Base-by-base conservation (phyloP, 2,113 vertebrate species). In the Numenius arquata region DNA sequence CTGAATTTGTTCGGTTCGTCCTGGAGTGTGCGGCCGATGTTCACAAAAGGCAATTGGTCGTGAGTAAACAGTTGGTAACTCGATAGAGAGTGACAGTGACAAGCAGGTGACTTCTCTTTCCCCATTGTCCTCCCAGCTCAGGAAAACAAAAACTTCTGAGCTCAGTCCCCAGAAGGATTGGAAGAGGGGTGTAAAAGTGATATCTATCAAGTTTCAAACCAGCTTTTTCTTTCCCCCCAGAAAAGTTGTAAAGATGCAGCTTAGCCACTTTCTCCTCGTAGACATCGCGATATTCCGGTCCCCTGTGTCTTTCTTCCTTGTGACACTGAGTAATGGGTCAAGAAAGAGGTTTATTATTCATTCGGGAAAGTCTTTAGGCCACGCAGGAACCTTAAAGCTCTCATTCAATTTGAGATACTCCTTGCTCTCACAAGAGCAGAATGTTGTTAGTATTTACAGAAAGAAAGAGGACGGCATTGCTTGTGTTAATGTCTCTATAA, bases 11-110 rank as follows among this genome's bases (percentile, higher is more conserved):
- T 99, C 0, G 99, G 99, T 14, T 99, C 99, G 2, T 98, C 99
- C 2, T 99, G 99, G 99, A 99, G 99, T 0, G 99, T 99, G 41
- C 96, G 98, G 84, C 99, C 99, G 0, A 99, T 99, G 99, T 99
- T 99, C 86, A 59, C 73, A 3, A 95, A 97, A 88, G 98, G 52
- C 91, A 99, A 99, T 94, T 99, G 99, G 99, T 98, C 99, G 99
- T 99, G 97, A 99, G 99, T 99, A 85, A 53, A 81, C 8, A 36
- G 38, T 62, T 88, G 26, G 16, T 86, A 56, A 83, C 73, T 62
- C 40, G 9, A 68, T 71, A 47, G 40, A 63, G n/a, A 20, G 34
- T 40, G 72, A 41, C 30, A 63, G 43, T 30, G 56, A 48, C 34
- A 29, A 70, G 75, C 23, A 52, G 58, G 59, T 50, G 43, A 10